phyloP scores from a whole-genome alignment of 2,888 invertebrate genomes.

The Diarsia dahlii region DNA sequence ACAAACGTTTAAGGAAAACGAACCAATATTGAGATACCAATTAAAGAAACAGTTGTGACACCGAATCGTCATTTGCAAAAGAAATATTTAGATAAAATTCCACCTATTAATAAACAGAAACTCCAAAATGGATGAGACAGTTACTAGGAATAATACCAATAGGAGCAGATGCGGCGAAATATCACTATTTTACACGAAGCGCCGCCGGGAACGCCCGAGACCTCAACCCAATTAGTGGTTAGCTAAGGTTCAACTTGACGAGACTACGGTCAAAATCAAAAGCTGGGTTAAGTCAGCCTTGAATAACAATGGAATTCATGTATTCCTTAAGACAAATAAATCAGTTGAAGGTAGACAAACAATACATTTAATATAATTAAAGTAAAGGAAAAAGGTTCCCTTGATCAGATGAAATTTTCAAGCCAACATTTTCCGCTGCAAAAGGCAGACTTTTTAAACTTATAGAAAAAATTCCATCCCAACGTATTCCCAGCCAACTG shows the following conservation, averaged over 20 bases:
- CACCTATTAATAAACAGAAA: background rate
- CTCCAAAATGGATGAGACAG: constrained; percentile 9
- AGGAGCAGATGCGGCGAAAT: constrained; percentile 23
- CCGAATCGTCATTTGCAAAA: constrained; percentile 21
- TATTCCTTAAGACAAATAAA: constrained; percentile 13
- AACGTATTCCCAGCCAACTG: constrained; percentile 56
- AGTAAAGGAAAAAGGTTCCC: background rate
- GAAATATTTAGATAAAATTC: constrained; percentile 18
- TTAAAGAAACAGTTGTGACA: constrained; percentile 34
- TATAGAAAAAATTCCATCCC: constrained; percentile 52
- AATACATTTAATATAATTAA: constrained; percentile 19
- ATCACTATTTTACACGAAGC: constrained; percentile 31
- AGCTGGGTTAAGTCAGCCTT: constrained; percentile 26
- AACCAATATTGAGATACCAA: constrained; percentile 19
- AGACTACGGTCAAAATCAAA: constrained; percentile 25
- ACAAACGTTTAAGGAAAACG: constrained; percentile 32
- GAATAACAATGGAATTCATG: constrained; percentile 27
- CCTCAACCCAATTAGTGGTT: constrained; percentile 53
- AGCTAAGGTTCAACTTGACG: constrained; percentile 31
- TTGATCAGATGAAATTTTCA: constrained; percentile 47
- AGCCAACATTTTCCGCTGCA: constrained; percentile 38
- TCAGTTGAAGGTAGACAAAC: background rate
- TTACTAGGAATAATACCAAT: constrained; percentile 36
- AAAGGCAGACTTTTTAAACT: constrained; percentile 49
- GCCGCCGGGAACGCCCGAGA: constrained; percentile 11